Evolutionary conservation across 1,140 invertebrate species (phyloP).

Genomic region (Euborellia annulipes): DNA sequence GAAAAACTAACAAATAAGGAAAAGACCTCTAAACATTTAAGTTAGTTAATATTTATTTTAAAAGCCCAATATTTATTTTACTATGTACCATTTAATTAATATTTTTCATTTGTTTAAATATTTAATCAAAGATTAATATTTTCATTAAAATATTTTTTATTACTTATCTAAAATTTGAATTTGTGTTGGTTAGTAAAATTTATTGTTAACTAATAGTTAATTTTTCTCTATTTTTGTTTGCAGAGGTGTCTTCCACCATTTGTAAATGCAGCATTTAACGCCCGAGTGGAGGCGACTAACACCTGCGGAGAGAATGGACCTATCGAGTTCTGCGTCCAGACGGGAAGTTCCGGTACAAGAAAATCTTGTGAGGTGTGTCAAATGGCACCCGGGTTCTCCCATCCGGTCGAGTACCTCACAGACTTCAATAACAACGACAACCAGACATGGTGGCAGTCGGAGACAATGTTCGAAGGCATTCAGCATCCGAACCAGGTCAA

Average conservation of each 20-base stretch:
- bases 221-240: constrained; percentile 21
- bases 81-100: no score
- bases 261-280: constrained; percentile 85
- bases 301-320: constrained; percentile 73
- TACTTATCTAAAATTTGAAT: neutral
- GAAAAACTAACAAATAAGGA: no score
- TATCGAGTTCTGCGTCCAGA: constrained; percentile 81
- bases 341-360: constrained; percentile 38
- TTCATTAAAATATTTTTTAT: neutral
- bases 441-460: constrained; percentile 96
- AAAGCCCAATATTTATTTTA: no score
- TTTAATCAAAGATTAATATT: no score
- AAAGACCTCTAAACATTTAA: no score
- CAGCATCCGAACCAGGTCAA: constrained; percentile 84
- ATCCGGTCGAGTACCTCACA: constrained; percentile 68
- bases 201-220: neutral
- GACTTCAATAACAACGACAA: constrained; percentile 81
- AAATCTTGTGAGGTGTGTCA: constrained; percentile 48
- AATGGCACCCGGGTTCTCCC: constrained; percentile 34
- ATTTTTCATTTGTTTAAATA: no score
- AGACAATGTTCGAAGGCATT: constrained; percentile 88
- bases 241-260: constrained; percentile 91
- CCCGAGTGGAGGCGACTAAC: constrained; percentile 80
- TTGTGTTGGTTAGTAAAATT: constrained; percentile 1
- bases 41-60: no score